phyloP scores from a whole-genome alignment of 2,797 vertebrate genomes.

The Gallinago solitaria region DNA sequence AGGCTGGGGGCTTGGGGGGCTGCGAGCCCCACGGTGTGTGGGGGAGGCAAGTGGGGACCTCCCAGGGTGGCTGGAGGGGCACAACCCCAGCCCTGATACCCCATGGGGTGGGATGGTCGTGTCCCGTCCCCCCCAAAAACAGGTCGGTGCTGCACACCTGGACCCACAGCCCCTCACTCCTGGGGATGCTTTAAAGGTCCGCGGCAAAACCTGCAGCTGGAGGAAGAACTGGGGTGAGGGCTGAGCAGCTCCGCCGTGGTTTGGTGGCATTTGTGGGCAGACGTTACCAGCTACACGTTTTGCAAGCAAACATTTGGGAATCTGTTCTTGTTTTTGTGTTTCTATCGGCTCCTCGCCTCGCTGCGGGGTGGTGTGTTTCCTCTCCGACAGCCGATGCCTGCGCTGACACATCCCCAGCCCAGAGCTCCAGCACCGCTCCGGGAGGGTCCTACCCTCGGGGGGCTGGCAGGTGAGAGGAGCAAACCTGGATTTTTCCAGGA shows the following conservation, averaged over 20 bases:
- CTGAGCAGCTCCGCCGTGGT: not conserved
- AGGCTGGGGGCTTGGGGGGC: not conserved
- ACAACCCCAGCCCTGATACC: accelerated
- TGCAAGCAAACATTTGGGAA: conserved; percentile 32
- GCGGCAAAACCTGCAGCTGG: not conserved
- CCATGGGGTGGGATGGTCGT: not conserved
- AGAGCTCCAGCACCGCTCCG: accelerated
- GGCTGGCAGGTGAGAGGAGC: not conserved
- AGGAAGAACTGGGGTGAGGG: not conserved
- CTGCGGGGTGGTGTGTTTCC: not conserved
- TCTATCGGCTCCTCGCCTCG: not conserved
- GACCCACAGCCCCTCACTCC: not conserved
- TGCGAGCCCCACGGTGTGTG: not conserved
- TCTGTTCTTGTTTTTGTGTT: not conserved
- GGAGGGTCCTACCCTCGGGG: not conserved
- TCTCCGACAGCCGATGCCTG: not conserved
- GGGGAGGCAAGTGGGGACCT: not conserved
- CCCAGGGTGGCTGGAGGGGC: not conserved
- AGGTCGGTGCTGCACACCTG: not conserved
- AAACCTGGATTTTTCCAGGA: not conserved
- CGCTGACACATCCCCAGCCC: not conserved
- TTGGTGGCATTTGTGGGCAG: not conserved
- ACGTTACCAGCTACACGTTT: not conserved
- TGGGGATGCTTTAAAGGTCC: not conserved
- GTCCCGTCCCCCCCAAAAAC: no score